These are phyloP conservation scores for Poecilia gillii DNA, from an alignment of 2,797 vertebrate genomes.

Conservation along the genomic window DNA sequence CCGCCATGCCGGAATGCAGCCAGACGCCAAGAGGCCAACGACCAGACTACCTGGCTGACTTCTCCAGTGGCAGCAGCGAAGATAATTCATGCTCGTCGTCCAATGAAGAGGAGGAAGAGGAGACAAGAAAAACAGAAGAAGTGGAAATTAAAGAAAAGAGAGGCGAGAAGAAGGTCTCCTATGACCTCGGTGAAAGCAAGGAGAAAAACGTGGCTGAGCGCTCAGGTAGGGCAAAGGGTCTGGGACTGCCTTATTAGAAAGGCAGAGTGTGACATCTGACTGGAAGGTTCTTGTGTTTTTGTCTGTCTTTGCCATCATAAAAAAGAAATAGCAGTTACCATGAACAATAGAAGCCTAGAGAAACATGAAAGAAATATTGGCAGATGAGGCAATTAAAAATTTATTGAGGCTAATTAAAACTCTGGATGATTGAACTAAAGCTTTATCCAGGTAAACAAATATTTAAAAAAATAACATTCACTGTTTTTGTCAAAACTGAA, in stretches of 20 bases:
- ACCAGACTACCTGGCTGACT: constrained; percentile 81
- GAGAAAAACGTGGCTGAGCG: constrained; percentile 87
- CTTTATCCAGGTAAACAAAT: not conserved
- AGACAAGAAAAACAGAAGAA: constrained; percentile 71
- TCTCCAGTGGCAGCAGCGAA: constrained; percentile 85
- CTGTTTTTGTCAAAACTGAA: not conserved
- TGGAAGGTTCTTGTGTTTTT: constrained; percentile 22
- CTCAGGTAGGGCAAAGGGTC: constrained; percentile 80
- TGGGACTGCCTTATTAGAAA: constrained; percentile 44
- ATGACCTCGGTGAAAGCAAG: constrained; percentile 84
- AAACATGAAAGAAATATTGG: not conserved
- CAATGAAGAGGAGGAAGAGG: constrained; percentile 84
- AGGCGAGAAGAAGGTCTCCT: constrained; percentile 89
- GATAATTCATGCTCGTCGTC: constrained; percentile 86
- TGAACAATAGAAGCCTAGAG: not conserved
- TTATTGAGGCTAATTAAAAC: not conserved
- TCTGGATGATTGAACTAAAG: not conserved
- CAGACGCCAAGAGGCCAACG: constrained; percentile 83
- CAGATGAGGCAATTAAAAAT: not conserved
- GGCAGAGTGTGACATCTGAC: constrained; percentile 17
- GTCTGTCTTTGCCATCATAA: not conserved
- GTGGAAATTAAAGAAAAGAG: constrained; percentile 80
- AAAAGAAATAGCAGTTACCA: not conserved
- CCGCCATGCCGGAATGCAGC: constrained; percentile 91
- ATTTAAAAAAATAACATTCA: not conserved